Evolutionary conservation across 2,888 invertebrate species (phyloP).

Genomic region (Cerastoderma edule): DNA sequence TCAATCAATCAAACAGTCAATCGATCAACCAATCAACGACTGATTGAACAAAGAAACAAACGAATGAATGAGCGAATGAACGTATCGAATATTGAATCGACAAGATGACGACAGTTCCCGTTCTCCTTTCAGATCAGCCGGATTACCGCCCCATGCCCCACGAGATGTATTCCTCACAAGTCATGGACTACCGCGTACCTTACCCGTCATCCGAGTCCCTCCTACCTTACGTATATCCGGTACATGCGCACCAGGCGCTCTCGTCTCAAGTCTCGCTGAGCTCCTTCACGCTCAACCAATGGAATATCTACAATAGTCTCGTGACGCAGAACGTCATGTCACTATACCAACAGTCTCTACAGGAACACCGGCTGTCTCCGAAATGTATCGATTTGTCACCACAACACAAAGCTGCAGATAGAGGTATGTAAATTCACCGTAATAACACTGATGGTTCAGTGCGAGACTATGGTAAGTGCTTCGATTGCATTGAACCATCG

Average conservation of each 20-base stretch:
- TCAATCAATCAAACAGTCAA: no score
- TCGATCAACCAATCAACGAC: no score
- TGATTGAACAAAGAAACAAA: no score
- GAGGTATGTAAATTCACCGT: background rate
- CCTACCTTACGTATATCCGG: slow-evolving; percentile 34
- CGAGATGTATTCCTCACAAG: slow-evolving; percentile 10
- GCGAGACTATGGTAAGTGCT: no score
- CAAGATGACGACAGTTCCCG: no score
- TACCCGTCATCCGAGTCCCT: slow-evolving; percentile 29
- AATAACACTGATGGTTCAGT: background rate
- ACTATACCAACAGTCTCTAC: slow-evolving; percentile 47
- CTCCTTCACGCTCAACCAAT: slow-evolving; percentile 59
- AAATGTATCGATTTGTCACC: slow-evolving; percentile 33
- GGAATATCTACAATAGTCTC: slow-evolving; percentile 61
- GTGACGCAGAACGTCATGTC: slow-evolving; percentile 55
- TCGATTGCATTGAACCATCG: no score
- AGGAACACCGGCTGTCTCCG: slow-evolving; percentile 52
- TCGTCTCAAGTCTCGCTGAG: slow-evolving; percentile 57
- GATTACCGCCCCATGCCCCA: no score
- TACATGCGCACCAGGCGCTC: slow-evolving; percentile 34
- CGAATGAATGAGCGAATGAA: no score
- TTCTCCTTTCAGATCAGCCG: no score
- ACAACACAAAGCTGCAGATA: background rate
- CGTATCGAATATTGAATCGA: no score
- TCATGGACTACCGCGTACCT: slow-evolving; percentile 30